Base-by-base conservation (phyloP, 2,113 vertebrate species). In the Ictalurus punctatus region DNA sequence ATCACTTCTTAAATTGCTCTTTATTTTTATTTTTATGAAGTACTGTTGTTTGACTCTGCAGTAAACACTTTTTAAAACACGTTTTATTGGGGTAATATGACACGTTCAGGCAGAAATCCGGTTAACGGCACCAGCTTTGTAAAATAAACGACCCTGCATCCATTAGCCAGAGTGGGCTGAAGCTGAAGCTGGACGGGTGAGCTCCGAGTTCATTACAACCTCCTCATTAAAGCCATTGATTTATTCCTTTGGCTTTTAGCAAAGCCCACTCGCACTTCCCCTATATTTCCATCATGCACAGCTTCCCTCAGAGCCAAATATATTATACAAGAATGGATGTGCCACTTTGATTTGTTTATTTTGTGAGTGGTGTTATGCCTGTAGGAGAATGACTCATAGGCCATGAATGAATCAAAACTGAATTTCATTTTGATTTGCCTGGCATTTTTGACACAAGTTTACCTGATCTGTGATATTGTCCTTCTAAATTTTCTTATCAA, bases 161-260 rank as follows among this genome's bases (percentile, higher is more conserved):
- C 86, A 88, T 88, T 88, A 90, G 83, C 65, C 19, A 56, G 76
- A 90, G 84, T 73, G 58, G 83, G 30, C 56, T 44, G 56, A 52
- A 74, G 10, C 69, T 76, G 54, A 59, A 40, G 58, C 82, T 59
- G 71, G 87, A 88, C n/a, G 30, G 54, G 34, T 56, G 44, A 81
- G 44, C 86, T 90, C 56, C 9, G 23, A 85, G 86, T 86, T 86
- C 89, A 82, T 82, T 85, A 78, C 83, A 54, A 6, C 40, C 76
- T 81, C 76, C 89, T 90, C 86, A 88, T 90, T 90, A 86, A 85
- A 83, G 19, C 74, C 56, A 80, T 84, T 74, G 86, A 90, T 90
- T 88, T 90, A 90, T 90, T 85, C 83, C 56, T 44, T 63, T 59
- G 54, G 74, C 86, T 90, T 81, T 63, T 84, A 90, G 74, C 84